Base-by-base conservation (phyloP, 2,888 invertebrate species). In the Hirudinaria manillensis region DNA sequence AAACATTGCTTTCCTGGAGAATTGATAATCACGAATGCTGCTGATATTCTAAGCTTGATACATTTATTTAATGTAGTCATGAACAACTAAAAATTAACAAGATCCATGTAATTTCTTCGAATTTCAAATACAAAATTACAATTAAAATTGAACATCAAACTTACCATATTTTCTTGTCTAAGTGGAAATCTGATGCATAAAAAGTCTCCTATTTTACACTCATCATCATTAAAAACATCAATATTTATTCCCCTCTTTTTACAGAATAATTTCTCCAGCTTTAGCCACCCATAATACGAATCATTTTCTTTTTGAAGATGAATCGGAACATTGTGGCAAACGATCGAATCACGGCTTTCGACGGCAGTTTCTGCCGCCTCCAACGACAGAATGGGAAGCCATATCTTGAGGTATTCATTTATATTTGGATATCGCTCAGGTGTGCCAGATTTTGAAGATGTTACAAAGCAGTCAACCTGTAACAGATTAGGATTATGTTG, bases 331-430 rank as follows among this genome's bases (percentile, higher is more conserved):
- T 81, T 81, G 70, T 82, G 80, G 38, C 84, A 78, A 21, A 80
- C 68, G 66, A 82, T 77, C 16, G 81, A 78, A 45, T 81, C 80
- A 29, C 79, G 79, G 21, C 74, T 78, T 6, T 66, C 36, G 3
- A 82, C 81, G 27, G 83, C 81, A 55, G 75, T 75, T 21, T 77
- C 74, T 0, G 81, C 81, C 29, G 83, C 80, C 76, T 83, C 83
- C 76, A 83, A 77, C 21, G 80, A 78, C 32, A 83, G 77, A 45
- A 82, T 78, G 32, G 82, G 80, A 72, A 81, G 76, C 83, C 83
- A 83, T 16, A 77, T 76, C 38, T 80, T 80, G 76, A 80, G 79
- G 74, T 83, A 84, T 13, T 78, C 77, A 2, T 72, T 66, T 66
- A 80, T 77, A 74, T 81, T 80, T 27, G 61, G 70, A 76, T 81